Percentiles rank a stretch among this genome's conserved stretches.
phyloP scores from a whole-genome alignment of 2,888 invertebrate genomes.

The Hanleya hanleyi region DNA sequence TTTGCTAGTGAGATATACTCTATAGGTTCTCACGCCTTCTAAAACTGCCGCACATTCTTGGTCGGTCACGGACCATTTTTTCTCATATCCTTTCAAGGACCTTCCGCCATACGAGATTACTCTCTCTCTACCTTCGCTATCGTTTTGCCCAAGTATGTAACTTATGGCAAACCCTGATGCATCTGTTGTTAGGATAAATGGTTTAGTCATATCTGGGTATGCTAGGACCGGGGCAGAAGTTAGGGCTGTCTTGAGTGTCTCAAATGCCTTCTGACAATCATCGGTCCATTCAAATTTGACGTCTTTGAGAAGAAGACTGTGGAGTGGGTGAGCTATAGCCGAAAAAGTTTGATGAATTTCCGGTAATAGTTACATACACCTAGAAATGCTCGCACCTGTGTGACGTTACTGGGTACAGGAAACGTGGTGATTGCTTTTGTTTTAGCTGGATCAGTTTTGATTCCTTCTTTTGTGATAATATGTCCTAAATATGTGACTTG shows the following conservation, averaged over 20 bases:
- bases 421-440: neutral
- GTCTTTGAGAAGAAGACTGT: slow-evolving; percentile 50
- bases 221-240: slow-evolving; percentile 19
- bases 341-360: slow-evolving; percentile 58
- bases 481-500: slow-evolving; percentile 7
- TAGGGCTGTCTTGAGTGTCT: slow-evolving; percentile 45
- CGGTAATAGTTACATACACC: slow-evolving; percentile 59
- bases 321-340: slow-evolving; percentile 48
- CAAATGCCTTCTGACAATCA: slow-evolving; percentile 50
- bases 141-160: slow-evolving; percentile 37
- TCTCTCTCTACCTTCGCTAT: slow-evolving; percentile 28
- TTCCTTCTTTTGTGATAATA: slow-evolving; percentile 1
- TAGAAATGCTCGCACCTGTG: neutral
- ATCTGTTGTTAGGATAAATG: slow-evolving; percentile 37
- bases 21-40: slow-evolving; percentile 29
- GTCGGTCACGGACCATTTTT: slow-evolving; percentile 25
- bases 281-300: slow-evolving; percentile 45
- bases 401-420: neutral
- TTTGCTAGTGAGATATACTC: slow-evolving; percentile 24
- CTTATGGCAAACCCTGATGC: slow-evolving; percentile 31
- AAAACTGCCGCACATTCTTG: slow-evolving; percentile 35
- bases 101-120: slow-evolving; percentile 21
- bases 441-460: neutral
- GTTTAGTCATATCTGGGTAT: slow-evolving; percentile 21
- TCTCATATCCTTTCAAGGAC: slow-evolving; percentile 18